These are phyloP conservation scores for Hemicordylus capensis DNA, from an alignment of 2,113 vertebrate genomes.

Conservation along the genomic window DNA sequence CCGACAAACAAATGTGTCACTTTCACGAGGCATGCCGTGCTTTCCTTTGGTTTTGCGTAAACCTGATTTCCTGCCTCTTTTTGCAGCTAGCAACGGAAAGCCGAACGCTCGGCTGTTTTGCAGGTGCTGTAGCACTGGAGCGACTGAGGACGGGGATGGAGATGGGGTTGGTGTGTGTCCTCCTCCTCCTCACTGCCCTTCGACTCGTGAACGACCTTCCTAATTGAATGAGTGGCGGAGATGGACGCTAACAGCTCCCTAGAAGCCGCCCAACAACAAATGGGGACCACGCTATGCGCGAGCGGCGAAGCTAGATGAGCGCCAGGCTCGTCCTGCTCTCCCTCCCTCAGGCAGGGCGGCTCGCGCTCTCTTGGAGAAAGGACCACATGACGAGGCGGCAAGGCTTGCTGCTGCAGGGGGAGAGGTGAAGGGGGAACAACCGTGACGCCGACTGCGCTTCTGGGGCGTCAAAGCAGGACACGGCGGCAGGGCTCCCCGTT, in stretches of 20 bases:
- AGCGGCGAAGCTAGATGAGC: not conserved
- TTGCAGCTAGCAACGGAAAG: not conserved
- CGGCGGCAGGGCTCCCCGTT: not conserved
- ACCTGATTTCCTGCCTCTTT: not conserved
- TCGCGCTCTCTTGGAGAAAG: not conserved
- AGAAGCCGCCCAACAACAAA: not conserved
- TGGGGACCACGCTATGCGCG: not conserved
- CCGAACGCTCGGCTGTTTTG: not conserved
- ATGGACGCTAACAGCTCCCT: not conserved
- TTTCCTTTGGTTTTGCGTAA: not conserved
- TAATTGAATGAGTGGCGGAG: not conserved
- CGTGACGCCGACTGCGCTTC: not conserved
- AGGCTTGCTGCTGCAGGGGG: not conserved
- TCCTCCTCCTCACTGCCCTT: conserved; percentile 45
- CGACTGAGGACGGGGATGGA: not conserved
- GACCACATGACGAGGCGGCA: not conserved
- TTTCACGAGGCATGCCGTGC: not conserved
- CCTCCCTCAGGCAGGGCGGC: not conserved
- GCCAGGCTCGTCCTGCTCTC: too few relatives aligned
- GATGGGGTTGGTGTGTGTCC: too few relatives aligned
- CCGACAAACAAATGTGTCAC: not conserved
- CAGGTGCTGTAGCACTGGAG: not conserved
- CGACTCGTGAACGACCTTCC: conserved; percentile 1
- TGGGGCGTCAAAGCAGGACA: not conserved
- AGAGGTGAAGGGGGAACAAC: not conserved